Base-by-base conservation (phyloP, 1,140 invertebrate genomes). In the Homalodisca vitripennis region DNA sequence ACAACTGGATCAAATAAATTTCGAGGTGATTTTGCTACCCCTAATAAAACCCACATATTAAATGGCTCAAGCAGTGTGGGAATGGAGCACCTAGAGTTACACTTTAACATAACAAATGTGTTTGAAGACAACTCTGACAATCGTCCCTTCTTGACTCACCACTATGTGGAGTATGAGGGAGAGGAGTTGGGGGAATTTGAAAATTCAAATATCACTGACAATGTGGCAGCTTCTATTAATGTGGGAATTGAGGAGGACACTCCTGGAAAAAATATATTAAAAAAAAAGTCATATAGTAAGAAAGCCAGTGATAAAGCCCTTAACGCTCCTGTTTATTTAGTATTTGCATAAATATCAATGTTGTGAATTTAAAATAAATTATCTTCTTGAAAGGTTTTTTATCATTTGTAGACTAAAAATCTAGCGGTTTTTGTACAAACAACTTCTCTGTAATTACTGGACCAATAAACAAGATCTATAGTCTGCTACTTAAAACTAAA, bases 81-180 rank as follows among this genome's bases (percentile, higher is more conserved):
- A 3, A 3, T 53, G 48, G 48, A 53, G 22, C 48, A 53, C 22
- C 12, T 53, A 3, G 48, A 53, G 22, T 24, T 53, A 20, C 48
- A 53, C 48, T 24, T 53, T 20, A 53, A 53, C 48, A 53, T 53
- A 3, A 53, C 48, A 6, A 53, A 53, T 24, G 48, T 53, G 48
- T 53, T 53, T 24, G 13, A 53, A 53, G 48, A 53, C 48, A 24
- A 24, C 48, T 53, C 48, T 12, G 48, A 53, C 12, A 53, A 53
- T 20, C 12, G 22, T 6, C 12, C 12, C 3, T 12, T 12, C 22
- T 3, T 53, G 48, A 20, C 48, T 53, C 48, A 53, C 3, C 48
- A 53, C 12, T 12, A 53, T 20, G 12, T 53, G 12, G 48, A 53
- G 12, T 53, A 53, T 53, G 48, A 53, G 3, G 48, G 20, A 20